These are phyloP conservation scores for Pristiophorus japonicus DNA, from an alignment of 2,113 vertebrate genomes.

Conservation along the genomic window DNA sequence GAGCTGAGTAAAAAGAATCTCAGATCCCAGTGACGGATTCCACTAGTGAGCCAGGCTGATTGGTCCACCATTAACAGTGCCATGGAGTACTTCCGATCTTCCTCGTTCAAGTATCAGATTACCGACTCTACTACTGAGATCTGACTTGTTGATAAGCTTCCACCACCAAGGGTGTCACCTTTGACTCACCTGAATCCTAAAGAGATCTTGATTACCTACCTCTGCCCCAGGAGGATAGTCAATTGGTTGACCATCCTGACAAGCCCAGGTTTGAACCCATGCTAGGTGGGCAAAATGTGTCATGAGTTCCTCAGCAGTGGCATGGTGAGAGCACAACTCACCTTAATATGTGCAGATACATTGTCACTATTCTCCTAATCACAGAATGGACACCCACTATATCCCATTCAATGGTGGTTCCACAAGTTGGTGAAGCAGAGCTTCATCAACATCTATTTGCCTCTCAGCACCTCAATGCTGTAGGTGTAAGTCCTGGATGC, in stretches of 20 bases:
- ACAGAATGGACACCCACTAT: not conserved
- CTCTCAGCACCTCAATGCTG: not conserved
- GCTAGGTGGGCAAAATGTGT: not conserved
- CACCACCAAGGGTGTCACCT: no score
- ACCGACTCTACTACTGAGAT: no score
- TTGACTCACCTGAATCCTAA: not conserved
- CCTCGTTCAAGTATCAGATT: no score
- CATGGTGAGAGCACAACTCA: not conserved
- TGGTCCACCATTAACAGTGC: no score
- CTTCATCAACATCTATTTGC: not conserved
- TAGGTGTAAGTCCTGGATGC: not conserved
- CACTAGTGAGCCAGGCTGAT: no score
- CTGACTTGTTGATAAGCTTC: no score
- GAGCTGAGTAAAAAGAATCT: no score
- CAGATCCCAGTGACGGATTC: no score
- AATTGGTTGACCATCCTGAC: not conserved
- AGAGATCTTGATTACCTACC: not conserved
- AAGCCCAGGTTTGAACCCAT: not conserved
- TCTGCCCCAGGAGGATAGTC: not conserved
- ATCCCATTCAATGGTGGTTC: not conserved
- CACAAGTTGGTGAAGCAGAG: not conserved
- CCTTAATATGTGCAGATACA: not conserved
- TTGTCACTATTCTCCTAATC: not conserved
- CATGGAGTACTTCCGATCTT: no score
- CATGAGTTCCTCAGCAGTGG: not conserved